Evolutionary conservation across 2,888 invertebrate species (phyloP).

Genomic region (Plusia festucae): DNA sequence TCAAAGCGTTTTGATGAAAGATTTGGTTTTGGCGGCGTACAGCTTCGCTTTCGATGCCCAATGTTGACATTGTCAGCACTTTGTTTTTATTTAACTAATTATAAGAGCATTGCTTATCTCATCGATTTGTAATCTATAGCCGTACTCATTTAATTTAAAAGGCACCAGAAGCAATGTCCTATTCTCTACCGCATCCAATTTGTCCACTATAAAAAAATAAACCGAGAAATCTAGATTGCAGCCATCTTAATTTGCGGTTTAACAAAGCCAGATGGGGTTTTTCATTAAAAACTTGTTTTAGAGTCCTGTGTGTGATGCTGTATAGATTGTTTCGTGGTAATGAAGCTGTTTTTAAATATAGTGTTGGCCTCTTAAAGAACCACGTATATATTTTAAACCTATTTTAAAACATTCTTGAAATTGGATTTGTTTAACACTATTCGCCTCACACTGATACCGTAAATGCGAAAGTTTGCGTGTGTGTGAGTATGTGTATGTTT

Average conservation of each 20-base stretch:
- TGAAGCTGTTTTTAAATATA: conserved; percentile 19
- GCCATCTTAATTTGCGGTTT: conserved; percentile 53
- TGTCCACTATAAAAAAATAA: conserved; percentile 52
- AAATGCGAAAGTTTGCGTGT: too few species aligned
- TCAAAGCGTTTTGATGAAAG: too few species aligned
- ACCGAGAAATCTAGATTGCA: conserved; percentile 43
- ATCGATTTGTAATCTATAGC: conserved; percentile 25
- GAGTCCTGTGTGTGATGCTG: conserved; percentile 27
- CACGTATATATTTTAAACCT: too few species aligned
- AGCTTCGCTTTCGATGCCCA: too few species aligned
- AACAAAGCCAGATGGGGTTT: conserved; percentile 53
- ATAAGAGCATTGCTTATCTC: conserved; percentile 2
- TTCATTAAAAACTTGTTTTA: conserved; percentile 48
- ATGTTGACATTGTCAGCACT: too few species aligned
- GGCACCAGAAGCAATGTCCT: conserved; percentile 17
- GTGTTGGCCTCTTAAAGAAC: too few species aligned
- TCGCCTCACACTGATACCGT: too few species aligned
- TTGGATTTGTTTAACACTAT: too few species aligned
- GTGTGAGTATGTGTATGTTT: too few species aligned
- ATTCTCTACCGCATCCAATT: conserved; percentile 38
- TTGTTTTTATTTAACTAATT: too few species aligned
- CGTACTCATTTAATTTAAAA: conserved; percentile 24
- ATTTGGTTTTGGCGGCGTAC: too few species aligned
- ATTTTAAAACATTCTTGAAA: too few species aligned
- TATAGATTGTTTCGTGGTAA: conserved; percentile 22